A percentile compares a stretch with the other conserved stretches of the same genome.
Conservation (phyloP, 2,888 invertebrate genomes). For the Nematopogon swammerdamellus region DNA sequence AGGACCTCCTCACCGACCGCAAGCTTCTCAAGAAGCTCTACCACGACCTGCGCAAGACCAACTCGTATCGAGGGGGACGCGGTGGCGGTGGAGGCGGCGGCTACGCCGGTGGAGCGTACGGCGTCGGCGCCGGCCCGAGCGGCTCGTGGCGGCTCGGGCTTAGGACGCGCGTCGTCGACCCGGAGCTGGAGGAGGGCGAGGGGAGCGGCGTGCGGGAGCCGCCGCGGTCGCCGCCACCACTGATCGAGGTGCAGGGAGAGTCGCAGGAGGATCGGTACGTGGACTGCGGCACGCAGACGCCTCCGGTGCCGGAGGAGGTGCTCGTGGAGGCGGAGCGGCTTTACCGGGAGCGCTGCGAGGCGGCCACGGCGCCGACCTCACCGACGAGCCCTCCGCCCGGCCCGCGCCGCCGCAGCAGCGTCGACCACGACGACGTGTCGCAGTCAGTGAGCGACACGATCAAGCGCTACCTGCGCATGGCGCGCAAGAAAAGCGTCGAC, state of each 20-base stretch:
- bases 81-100: slow-evolving; percentile 37
- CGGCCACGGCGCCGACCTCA: slow-evolving; percentile 31
- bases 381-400: slow-evolving; percentile 37
- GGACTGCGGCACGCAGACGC: slow-evolving; percentile 61
- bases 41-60: slow-evolving; percentile 67
- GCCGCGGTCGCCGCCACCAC: slow-evolving; percentile 60
- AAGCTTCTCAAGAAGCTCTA: slow-evolving; percentile 70
- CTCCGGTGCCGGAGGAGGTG: slow-evolving; percentile 54
- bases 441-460: slow-evolving; percentile 87
- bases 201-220: slow-evolving; percentile 25
- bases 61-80: slow-evolving; percentile 45
- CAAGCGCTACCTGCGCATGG: slow-evolving; percentile 82
- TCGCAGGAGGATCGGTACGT: slow-evolving; percentile 51
- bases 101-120: slow-evolving; percentile 33
- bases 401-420: slow-evolving; percentile 67
- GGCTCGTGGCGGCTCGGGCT: slow-evolving; percentile 6
- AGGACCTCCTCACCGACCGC: slow-evolving; percentile 69
- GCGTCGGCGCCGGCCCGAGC: slow-evolving; percentile 13
- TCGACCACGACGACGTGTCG: slow-evolving; percentile 81
- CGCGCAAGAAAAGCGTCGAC: slow-evolving; percentile 82
- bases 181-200: slow-evolving; percentile 22
- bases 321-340: slow-evolving; percentile 47
- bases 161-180: slow-evolving; percentile 17
- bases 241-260: slow-evolving; percentile 65
- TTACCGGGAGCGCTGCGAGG: slow-evolving; percentile 39